A percentile compares a stretch with the other conserved stretches of the same genome.
These are phyloP conservation scores for Canis aureus DNA, from an alignment of 2,113 vertebrate species.

Conservation along the genomic window DNA sequence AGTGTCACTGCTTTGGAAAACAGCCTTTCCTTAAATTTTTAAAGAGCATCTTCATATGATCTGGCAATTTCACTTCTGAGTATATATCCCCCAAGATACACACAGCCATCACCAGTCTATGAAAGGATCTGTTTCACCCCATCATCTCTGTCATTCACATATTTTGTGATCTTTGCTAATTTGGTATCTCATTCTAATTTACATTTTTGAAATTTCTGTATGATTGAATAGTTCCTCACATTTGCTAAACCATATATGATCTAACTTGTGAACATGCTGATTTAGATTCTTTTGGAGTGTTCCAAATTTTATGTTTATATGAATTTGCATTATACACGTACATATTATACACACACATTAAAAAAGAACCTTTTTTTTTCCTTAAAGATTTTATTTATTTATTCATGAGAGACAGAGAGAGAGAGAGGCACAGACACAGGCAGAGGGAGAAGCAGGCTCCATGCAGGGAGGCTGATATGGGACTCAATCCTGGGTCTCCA, in stretches of 20 bases:
- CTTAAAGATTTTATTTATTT: too few relatives aligned
- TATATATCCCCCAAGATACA: background rate
- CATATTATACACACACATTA: background rate
- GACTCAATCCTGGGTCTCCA: too few relatives aligned
- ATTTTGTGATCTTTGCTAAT: background rate
- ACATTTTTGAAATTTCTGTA: background rate
- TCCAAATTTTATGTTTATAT: background rate
- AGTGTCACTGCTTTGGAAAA: background rate
- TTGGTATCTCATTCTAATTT: background rate
- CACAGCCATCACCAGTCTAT: background rate
- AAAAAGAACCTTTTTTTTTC: background rate
- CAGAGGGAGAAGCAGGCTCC: too few relatives aligned
- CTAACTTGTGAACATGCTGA: background rate
- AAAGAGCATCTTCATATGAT: background rate
- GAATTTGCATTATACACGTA: background rate
- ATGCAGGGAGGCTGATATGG: too few relatives aligned
- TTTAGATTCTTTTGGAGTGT: background rate
- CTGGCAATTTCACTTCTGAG: background rate
- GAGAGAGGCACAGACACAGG: too few relatives aligned
- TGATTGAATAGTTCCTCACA: background rate
- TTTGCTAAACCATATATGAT: background rate
- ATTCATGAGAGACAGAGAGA: too few relatives aligned
- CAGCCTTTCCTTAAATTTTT: background rate
- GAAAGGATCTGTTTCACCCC: background rate
- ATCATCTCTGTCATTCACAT: background rate